Evolutionary conservation across 1,140 invertebrate genomes (phyloP), one percentile per base, ranked within the genome.

Genomic region (Drosophila simulans): DNA sequence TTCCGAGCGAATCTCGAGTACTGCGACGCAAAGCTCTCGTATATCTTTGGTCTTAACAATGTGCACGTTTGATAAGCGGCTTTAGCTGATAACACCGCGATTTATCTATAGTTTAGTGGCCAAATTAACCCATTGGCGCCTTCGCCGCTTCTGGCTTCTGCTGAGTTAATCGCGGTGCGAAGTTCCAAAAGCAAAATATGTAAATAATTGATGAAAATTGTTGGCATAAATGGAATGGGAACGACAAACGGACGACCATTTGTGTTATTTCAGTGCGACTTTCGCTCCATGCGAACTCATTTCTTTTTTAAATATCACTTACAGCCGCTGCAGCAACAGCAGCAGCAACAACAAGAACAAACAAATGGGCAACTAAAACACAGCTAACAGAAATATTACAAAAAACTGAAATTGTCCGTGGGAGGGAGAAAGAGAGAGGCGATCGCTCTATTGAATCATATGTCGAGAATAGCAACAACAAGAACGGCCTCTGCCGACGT

Each of bases 401-500:
- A 52, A 66, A 66, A 81, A 39, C 27, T 37, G 27, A 83, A 73
- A 66, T 68, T 56, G 66, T 57, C 70, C 53, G 63, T 15, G 54
- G 59, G 70, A 53, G 56, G 25, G 42, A 43, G 35, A 27, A 34
- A 15, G 46, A 31, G 15, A 39, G 65, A 56, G 63, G 49, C 70
- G 64, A 85, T 86, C 82, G 42, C 90, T 77, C 82, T 80, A 80
- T 91, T 91, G 90, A 90, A 91, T 91, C 90, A 91, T 91, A 83
- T 91, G 82, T 91, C 82, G 80, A 91, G 85, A 91, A 91, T 91
- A 91, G 90, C 90, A 91, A 91, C 90, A 91, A 91, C 80, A 89
- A 89, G 70, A 70, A 69, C 59, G 63, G 59, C 62, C 80, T 56
- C 63, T 63, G 73, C 27, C 60, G 66, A 55, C 63, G 64, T 51